Base-by-base conservation (phyloP, 1,140 invertebrate genomes). In the Dermatophagoides farinae region DNA sequence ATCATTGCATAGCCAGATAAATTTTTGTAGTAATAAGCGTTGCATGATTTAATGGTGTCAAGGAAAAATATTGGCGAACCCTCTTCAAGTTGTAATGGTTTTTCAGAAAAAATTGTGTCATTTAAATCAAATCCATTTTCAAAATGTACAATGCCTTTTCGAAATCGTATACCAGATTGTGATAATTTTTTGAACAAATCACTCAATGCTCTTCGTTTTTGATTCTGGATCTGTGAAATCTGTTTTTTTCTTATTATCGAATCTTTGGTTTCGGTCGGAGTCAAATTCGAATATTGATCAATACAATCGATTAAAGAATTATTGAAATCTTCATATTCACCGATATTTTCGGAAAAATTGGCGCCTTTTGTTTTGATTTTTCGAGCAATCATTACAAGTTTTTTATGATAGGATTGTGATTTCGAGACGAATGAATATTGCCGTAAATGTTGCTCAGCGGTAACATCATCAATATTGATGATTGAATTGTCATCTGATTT, bases 141-240 rank as follows among this genome's bases (percentile, higher is more conserved):
- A 39, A 51, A 60, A 38, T 41, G 47, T 12, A 66, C 20, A 16
- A 64, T 18, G 40, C 88, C 89, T 4, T 78, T 80, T 60, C 83
- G 78, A 66, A 86, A 89, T 9, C 84, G 89, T 1, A 92, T 66
- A 0, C 73, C 73, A 61, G 70, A 63, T 55, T 77, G 74, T 1
- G 77, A 71, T 0, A 95, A 72, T 14, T 76, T 74, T 68, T 85
- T 86, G 67, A 91, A 93, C 23, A 92, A 75, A 74, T 91, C 85
- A 0, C 83, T 77, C 0, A 95, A 69, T 6, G 80, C 80, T 71
- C 85, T 81, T 38, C 84, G 79, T 70, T 92, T 92, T 65, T 85
- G 82, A 64, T 86, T 81, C 0, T 90, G 75, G 41, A 91, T 82
- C 69, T 71, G 65, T 64, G 71, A 70, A 0, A 85, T 84, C 70